Percentiles rank a stretch among this genome's conserved stretches.
phyloP scores from a whole-genome alignment of 2,888 invertebrate species.

The Autographa gamma region DNA sequence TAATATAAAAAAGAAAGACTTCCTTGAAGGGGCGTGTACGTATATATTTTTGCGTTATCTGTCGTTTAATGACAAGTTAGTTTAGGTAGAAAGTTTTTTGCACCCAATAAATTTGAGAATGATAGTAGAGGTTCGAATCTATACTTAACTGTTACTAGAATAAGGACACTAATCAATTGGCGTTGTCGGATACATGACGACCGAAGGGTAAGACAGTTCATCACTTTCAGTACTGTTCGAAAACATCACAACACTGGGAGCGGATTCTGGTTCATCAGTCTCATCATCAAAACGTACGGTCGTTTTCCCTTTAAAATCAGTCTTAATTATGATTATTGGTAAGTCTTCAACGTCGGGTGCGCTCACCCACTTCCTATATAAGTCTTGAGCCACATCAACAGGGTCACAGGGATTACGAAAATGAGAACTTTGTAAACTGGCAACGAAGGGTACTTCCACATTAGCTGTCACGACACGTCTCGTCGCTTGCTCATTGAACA shows the following conservation, averaged over 20 bases:
- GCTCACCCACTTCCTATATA: conserved; percentile 79
- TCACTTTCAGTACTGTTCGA: conserved; percentile 1
- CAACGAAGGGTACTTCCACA: conserved; percentile 72
- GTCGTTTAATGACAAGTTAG: too few relatives aligned
- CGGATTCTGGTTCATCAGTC: conserved; percentile 36
- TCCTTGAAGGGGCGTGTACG: too few relatives aligned
- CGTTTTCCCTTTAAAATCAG: conserved; percentile 57
- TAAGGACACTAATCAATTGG: conserved; percentile 41
- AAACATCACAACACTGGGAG: neutral
- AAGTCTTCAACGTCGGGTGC: conserved; percentile 76
- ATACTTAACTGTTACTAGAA: neutral
- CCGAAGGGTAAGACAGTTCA: conserved; percentile 50
- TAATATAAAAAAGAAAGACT: too few relatives aligned
- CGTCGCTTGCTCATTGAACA: conserved; percentile 90
- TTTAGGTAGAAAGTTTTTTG: too few relatives aligned
- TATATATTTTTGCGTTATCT: too few relatives aligned
- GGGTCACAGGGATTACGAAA: neutral
- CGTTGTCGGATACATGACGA: conserved; percentile 59
- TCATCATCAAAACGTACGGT: conserved; percentile 64
- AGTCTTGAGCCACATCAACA: conserved; percentile 53
- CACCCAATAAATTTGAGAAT: too few relatives aligned
- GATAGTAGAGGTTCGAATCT: neutral
- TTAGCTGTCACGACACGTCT: conserved; percentile 75
- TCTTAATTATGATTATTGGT: conserved; percentile 68
- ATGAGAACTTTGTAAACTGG: neutral